Percentiles rank a stretch among this genome's conserved stretches.
Conservation (phyloP, 2,888 invertebrate species). For the Epinotia demarniana region DNA sequence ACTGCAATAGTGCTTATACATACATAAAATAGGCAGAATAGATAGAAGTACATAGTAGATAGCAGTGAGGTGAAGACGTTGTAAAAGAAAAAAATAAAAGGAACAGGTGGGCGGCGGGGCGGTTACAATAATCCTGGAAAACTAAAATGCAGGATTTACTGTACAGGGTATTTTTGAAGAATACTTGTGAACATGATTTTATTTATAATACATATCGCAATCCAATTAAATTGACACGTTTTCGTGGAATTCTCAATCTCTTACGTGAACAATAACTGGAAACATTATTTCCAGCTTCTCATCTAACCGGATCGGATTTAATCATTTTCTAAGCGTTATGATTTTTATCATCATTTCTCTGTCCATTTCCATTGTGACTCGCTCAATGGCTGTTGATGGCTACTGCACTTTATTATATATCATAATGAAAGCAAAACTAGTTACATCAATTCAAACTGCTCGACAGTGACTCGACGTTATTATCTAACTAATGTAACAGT, state of each 20-base stretch:
- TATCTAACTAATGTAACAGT: constrained; percentile 18
- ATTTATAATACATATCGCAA: too few species aligned
- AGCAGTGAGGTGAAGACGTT: too few species aligned
- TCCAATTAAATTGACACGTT: too few species aligned
- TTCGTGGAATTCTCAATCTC: not conserved
- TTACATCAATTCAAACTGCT: constrained; percentile 31
- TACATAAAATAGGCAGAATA: too few species aligned
- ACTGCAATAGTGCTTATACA: too few species aligned
- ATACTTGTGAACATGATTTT: too few species aligned
- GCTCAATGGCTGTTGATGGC: constrained; percentile 15
- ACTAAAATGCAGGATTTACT: too few species aligned
- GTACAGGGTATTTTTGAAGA: too few species aligned
- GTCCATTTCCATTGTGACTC: constrained; percentile 25
- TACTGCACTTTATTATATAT: constrained; percentile 6
- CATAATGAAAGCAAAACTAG: constrained; percentile 28
- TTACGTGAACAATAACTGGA: not conserved
- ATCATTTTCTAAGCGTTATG: constrained; percentile 17
- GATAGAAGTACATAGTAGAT: too few species aligned
- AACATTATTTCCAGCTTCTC: not conserved
- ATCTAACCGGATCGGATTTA: not conserved
- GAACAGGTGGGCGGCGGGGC: too few species aligned
- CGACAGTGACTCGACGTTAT: constrained; percentile 12
- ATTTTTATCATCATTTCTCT: constrained; percentile 29
- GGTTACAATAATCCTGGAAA: too few species aligned
- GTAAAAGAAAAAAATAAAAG: too few species aligned